A percentile compares a stretch with the other conserved stretches of the same genome.
These are phyloP conservation scores for Octodonta nipae DNA, from an alignment of 2,888 invertebrate genomes.

Conservation along the genomic window DNA sequence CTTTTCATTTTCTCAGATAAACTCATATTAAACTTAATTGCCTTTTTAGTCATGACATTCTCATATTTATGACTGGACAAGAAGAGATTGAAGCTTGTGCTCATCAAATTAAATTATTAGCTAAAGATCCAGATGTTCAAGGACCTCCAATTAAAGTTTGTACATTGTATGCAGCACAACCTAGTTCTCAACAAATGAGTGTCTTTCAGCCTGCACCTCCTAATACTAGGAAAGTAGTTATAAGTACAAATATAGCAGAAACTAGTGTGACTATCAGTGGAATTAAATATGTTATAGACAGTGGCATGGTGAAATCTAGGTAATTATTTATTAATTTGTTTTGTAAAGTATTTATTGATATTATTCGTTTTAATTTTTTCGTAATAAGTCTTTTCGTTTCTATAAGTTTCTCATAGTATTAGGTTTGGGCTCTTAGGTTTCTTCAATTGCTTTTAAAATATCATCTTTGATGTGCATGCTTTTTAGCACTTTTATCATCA, in stretches of 20 bases:
- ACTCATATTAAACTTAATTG: no score
- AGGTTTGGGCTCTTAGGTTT: no score
- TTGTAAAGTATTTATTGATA: conserved; percentile 2
- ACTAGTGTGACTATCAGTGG: conserved; percentile 92
- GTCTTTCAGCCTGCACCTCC: conserved; percentile 65
- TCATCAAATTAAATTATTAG: conserved; percentile 56
- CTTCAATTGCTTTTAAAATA: no score
- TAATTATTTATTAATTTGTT: conserved; percentile 26
- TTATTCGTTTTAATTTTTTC: no score
- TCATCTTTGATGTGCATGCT: no score
- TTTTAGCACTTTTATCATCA: no score
- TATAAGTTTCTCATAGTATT: no score
- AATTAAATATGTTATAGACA: conserved; percentile 81
- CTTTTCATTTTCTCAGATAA: no score
- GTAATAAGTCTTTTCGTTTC: no score
- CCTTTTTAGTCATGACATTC: conserved; percentile 61
- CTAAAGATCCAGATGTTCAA: conserved; percentile 48
- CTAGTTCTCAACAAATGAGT: conserved; percentile 72
- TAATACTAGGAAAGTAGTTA: conserved; percentile 74
- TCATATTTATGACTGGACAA: conserved; percentile 90
- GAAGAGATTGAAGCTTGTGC: conserved; percentile 88
- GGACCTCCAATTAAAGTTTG: conserved; percentile 61
- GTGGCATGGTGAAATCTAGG: conserved; percentile 83
- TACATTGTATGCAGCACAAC: conserved; percentile 84
- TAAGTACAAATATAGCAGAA: conserved; percentile 96